phyloP scores from a whole-genome alignment of 2,113 vertebrate species.

The Callocephalon fimbriatum region DNA sequence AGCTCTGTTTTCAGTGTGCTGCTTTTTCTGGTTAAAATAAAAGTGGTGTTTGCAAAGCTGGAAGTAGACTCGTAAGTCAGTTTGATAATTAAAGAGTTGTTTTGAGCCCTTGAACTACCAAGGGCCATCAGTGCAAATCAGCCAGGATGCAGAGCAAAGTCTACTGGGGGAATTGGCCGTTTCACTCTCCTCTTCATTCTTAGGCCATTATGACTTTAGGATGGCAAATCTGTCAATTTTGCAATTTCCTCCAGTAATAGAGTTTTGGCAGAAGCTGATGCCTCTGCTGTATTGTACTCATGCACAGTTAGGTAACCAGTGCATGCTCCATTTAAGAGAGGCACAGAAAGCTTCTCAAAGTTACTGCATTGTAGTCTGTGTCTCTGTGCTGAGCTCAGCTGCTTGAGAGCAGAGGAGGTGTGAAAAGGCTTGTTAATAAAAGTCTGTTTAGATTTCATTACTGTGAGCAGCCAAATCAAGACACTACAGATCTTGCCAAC shows the following conservation, averaged over 20 bases:
- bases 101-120: background rate
- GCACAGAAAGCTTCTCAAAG: slow-evolving; percentile 6
- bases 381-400: slow-evolving; percentile 55
- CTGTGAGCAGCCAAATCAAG: slow-evolving; percentile 9
- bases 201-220: background rate
- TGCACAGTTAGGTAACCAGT: slow-evolving; percentile 35
- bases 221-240: slow-evolving; percentile 37
- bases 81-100: slow-evolving; percentile 8
- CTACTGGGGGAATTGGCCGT: background rate
- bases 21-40: background rate
- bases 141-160: background rate
- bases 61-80: background rate
- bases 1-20: background rate
- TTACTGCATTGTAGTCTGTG: background rate
- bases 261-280: slow-evolving; percentile 21
- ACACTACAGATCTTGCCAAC: background rate
- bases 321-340: slow-evolving; percentile 30
- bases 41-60: background rate
- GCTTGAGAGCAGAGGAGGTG: slow-evolving; percentile 35
- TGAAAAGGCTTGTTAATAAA: slow-evolving; percentile 51
- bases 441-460: slow-evolving; percentile 47
- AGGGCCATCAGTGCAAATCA: background rate
- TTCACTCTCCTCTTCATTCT: slow-evolving; percentile 4
- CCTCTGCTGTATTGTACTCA: background rate
- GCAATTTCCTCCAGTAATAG: background rate